Evolutionary conservation across 2,888 invertebrate species (phyloP), one percentile per base, ranked within the genome.

Genomic region (Saturnia pavonia): DNA sequence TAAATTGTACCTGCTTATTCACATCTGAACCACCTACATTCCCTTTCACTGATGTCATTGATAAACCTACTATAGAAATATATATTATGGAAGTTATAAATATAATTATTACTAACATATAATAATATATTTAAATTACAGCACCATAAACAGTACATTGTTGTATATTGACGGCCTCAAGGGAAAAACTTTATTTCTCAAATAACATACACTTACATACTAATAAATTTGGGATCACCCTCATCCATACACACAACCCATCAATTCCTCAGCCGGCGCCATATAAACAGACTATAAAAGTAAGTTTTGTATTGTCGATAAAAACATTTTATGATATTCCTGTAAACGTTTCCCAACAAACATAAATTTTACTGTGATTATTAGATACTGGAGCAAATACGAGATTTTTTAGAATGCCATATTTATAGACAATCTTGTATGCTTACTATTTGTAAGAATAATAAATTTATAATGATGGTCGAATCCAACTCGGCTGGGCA

Each of bases 271-370:
- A 83, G 78, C 78, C 77, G 80, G 75, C 75, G 80, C 79, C 86
- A 85, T 88, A 90, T 91, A 91, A 91, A 91, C 90, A 89, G 85
- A 84, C 82, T 79, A 86, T 92, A 91, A 92, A 91, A 89, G 84
- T 85, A 90, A 90, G 87, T 89, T 88, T 87, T 86, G 87, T 88
- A 87, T 86, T 84, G 85, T 82, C 85, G 84, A 86, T 91, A 90
- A 91, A 88, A 88, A 79, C 77, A 76, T 85, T 91, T 90, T 89
- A 89, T 85, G 87, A 76, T 77, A 77, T 81, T 81, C 79, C 81
- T 78, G 73, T 81, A 80, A 87, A 83, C 81, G 81, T 81, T 83
- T 82, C 77, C 76, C 76, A 75, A 78, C 79, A 77, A 81, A 81
- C 75, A 78, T 76, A 77, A 73, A 75, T 72, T 74, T 73, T 70